Evolutionary conservation across 2,113 vertebrate species (phyloP).

Genomic region (Cervus canadensis): DNA sequence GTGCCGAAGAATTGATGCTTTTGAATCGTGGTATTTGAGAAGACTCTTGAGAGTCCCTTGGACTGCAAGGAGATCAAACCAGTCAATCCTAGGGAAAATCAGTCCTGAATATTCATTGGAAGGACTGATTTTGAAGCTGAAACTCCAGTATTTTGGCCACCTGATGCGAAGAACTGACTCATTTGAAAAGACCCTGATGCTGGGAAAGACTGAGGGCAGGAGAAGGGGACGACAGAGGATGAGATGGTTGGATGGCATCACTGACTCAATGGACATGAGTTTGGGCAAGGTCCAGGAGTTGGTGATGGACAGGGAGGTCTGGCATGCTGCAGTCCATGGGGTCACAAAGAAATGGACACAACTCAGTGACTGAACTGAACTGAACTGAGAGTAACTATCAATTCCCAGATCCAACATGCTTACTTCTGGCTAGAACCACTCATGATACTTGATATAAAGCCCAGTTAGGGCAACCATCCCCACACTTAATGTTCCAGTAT

Average conservation of each 20-base stretch:
- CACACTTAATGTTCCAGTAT: not conserved
- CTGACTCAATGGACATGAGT: not conserved
- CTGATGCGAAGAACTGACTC: not conserved
- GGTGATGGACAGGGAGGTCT: not conserved
- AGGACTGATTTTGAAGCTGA: not conserved
- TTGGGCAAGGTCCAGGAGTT: not conserved
- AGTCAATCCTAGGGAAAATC: not conserved
- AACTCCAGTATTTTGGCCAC: not conserved
- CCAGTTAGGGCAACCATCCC: not conserved
- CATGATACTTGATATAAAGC: not conserved
- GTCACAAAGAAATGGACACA: not conserved
- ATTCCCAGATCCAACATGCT: not conserved
- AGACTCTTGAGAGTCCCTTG: not conserved
- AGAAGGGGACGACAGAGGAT: not conserved
- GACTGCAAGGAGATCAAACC: not conserved
- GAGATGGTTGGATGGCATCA: not conserved
- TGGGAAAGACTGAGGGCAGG: not conserved
- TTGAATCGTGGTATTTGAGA: not conserved
- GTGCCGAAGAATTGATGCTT: not conserved
- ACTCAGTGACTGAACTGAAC: not conserved
- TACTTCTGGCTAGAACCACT: not conserved
- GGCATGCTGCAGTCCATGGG: not conserved
- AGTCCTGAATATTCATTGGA: not conserved
- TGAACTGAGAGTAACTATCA: not conserved
- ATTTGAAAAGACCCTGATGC: not conserved